Conservation (phyloP, 2,113 vertebrate species). For the Ranitomeya variabilis region DNA sequence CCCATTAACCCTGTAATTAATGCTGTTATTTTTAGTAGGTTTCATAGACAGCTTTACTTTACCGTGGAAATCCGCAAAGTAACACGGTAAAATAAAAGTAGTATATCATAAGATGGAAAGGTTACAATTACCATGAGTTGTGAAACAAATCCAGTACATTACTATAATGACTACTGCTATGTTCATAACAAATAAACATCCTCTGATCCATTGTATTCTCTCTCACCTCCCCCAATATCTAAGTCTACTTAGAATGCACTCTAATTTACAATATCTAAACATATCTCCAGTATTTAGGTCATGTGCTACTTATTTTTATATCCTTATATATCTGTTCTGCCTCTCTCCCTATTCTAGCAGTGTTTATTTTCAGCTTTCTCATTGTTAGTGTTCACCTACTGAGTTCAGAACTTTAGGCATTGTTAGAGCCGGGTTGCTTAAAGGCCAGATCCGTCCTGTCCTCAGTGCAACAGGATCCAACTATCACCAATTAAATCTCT, state of each 20-base stretch:
- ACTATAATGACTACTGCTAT: not conserved
- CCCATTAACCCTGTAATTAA: constrained; percentile 27
- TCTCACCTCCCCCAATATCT: not conserved
- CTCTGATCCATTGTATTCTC: not conserved
- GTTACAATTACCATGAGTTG: constrained; percentile 10
- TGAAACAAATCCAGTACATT: not conserved
- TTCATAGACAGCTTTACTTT: constrained; percentile 4
- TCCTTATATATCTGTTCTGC: constrained; percentile 26
- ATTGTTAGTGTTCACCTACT: constrained; percentile 36
- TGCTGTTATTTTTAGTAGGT: constrained; percentile 14
- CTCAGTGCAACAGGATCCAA: not conserved
- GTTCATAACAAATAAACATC: not conserved
- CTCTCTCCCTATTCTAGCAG: not conserved
- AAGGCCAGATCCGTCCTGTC: constrained; percentile 9
- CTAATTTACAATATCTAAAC: constrained; percentile 24
- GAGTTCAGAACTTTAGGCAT: constrained; percentile 45
- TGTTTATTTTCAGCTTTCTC: constrained; percentile 14
- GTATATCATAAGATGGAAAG: not conserved
- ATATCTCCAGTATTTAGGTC: constrained; percentile 12
- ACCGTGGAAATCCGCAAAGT: not conserved
- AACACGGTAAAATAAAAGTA: not conserved
- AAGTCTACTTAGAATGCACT: not conserved
- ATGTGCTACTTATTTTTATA: constrained; percentile 21
- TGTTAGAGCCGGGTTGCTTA: constrained; percentile 22
- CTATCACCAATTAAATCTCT: constrained; percentile 38